Conservation (phyloP, 2,797 vertebrate species). For the Neosilurus hyrtlii region DNA sequence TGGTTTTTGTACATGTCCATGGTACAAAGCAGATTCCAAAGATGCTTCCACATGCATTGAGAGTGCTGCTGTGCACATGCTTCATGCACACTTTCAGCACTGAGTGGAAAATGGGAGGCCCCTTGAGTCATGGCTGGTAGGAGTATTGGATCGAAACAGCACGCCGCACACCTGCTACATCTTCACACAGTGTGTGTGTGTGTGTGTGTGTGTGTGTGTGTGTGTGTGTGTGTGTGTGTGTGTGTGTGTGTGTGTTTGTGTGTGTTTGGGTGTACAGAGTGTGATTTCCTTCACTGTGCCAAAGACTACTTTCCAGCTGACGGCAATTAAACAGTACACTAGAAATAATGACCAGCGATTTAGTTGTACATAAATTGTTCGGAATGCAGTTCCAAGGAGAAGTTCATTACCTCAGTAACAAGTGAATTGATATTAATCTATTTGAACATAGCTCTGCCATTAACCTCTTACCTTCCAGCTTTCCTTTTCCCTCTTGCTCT, state of each 20-base stretch:
- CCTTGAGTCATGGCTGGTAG: constrained; percentile 66
- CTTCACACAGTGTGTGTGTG: constrained; percentile 51
- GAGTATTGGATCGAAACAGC: constrained; percentile 60
- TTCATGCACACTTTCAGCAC: constrained; percentile 27
- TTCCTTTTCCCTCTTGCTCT: constrained; percentile 33
- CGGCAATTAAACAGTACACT: constrained; percentile 77
- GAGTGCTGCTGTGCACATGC: constrained; percentile 22
- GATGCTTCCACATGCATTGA: constrained; percentile 34
- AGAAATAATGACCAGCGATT: constrained; percentile 75
- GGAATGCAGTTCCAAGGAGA: constrained; percentile 68
- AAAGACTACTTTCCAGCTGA: constrained; percentile 71
- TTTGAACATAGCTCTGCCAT: constrained; percentile 61
- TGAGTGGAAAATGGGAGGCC: constrained; percentile 51
- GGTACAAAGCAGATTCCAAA: constrained; percentile 38
- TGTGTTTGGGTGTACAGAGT: constrained; percentile 2
- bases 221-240: constrained; percentile 8
- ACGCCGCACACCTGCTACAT: constrained; percentile 70
- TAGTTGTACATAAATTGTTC: constrained; percentile 71
- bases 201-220: constrained; percentile 41
- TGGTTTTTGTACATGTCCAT: constrained; percentile 23
- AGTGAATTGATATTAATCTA: constrained; percentile 63
- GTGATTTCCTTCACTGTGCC: constrained; percentile 59
- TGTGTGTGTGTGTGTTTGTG: constrained; percentile 41
- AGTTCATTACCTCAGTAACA: constrained; percentile 66
- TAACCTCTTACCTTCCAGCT: constrained; percentile 39